These are phyloP conservation scores for Phrynosoma blainvillii DNA, from an alignment of 2,113 vertebrate species.

Conservation along the genomic window DNA sequence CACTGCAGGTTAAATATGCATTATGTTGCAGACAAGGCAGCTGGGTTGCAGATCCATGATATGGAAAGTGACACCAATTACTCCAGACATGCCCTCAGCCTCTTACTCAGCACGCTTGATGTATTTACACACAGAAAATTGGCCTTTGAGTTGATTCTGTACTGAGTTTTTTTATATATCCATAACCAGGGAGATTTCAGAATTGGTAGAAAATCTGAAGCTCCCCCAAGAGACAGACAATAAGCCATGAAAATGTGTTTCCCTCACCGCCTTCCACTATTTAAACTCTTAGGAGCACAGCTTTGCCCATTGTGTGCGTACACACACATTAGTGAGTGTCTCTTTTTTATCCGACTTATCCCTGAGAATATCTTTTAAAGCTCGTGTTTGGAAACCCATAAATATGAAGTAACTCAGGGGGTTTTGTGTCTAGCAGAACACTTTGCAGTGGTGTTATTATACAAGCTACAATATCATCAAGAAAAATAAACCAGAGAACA, in stretches of 20 bases:
- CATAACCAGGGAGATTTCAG: fast-evolving
- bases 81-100: background rate
- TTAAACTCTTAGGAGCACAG: constrained; percentile 54
- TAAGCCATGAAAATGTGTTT: background rate
- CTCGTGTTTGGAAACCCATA: constrained; percentile 76
- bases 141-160: background rate
- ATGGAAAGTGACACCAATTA: background rate
- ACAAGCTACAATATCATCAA: constrained; percentile 5
- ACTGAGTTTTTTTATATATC: background rate
- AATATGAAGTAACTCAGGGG: constrained; percentile 73
- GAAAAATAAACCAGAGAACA: background rate
- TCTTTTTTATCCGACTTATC: constrained; percentile 69
- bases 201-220: fast-evolving
- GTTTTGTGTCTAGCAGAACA: constrained; percentile 71
- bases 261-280: constrained; percentile 40
- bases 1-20: background rate
- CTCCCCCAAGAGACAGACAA: fast-evolving
- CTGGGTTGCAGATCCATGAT: background rate
- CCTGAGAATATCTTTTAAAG: constrained; percentile 78
- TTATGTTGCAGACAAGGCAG: background rate
- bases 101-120: background rate
- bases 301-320: constrained; percentile 31
- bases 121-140: background rate
- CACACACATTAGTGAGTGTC: constrained; percentile 63
- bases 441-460: constrained; percentile 58